A percentile compares a stretch with the other conserved stretches of the same genome.
Conservation (phyloP, 2,113 vertebrate species). For the Grallaria varia region DNA sequence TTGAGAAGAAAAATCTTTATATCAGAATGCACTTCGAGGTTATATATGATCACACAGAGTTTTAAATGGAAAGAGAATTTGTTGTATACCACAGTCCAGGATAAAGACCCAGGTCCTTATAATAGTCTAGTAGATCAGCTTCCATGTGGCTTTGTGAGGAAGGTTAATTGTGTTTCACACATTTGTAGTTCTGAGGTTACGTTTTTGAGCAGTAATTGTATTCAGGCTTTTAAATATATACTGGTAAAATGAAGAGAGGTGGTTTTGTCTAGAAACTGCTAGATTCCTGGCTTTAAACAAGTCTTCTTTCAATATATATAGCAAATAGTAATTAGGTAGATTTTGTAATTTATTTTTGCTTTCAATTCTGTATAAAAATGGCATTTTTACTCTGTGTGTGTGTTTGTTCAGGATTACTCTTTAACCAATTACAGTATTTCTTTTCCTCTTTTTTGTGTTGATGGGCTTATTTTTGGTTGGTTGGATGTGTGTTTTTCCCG, state of each 20-base stretch:
- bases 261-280: background rate
- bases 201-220: background rate
- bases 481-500: background rate
- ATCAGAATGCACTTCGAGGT: background rate
- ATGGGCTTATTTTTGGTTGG: background rate
- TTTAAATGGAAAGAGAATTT: background rate
- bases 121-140: background rate
- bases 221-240: background rate
- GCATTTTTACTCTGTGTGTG: background rate
- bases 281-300: background rate
- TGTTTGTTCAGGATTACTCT: background rate
- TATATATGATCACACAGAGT: background rate
- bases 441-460: background rate
- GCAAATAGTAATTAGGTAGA: background rate
- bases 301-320: background rate
- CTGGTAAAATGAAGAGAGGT: background rate
- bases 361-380: background rate
- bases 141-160: background rate
- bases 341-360: background rate
- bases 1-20: background rate
- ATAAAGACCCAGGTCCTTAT: background rate
- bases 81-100: background rate
- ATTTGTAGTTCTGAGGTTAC: background rate
- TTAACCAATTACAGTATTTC: background rate
- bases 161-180: background rate